Base-by-base conservation (phyloP, 2,113 vertebrate genomes). In the Pagrus major region DNA sequence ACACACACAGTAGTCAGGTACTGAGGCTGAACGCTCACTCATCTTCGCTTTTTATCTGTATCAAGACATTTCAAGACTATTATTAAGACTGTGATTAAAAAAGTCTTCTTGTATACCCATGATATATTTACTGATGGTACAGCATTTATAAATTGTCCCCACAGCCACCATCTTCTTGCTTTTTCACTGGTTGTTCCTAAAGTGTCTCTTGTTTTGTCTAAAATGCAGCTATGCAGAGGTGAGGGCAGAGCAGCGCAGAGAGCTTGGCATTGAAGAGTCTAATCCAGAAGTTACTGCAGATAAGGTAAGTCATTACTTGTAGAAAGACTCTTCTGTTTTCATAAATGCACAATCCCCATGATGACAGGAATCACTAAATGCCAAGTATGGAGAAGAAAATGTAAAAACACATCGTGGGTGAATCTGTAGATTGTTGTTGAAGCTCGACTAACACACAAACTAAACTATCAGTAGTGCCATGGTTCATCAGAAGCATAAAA, bases 1-100 rank as follows among this genome's bases (percentile, higher is more conserved):
- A 98, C 97, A 0, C 98, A 99, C 93, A 99, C 98, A 27, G 97
- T 99, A 71, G 97, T 99, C 93, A 99, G 98, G 98, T 98, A 95
- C 56, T 44, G 10, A 9, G n/a, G 44, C 29, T 59, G 11, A 23
- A 47, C 14, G 2, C 18, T 27, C 6, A 27, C 25, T 47, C 52
- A 3, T 64, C 4, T 35, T 25, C 2, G 8, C 0, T 25, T 55
- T 46, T 52, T 51, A 15, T n/a, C 2, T 58, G 3, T 58, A 12
- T 2, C 25, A n/a, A 18, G 18, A 55, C 44, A 37, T 63, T 35
- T 31, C 2, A 23, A 73, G 21, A 59, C 5, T 6, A 20, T 33
- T 60, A 47, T 39, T 20, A 15, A 49, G 41, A 70, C 23, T 42
- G 21, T 25, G 10, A 63, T n/a, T 33, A 61, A 81, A 21, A 39